These are phyloP conservation scores for Zosterops borbonicus DNA, from an alignment of 2,113 vertebrate species.

Conservation along the genomic window DNA sequence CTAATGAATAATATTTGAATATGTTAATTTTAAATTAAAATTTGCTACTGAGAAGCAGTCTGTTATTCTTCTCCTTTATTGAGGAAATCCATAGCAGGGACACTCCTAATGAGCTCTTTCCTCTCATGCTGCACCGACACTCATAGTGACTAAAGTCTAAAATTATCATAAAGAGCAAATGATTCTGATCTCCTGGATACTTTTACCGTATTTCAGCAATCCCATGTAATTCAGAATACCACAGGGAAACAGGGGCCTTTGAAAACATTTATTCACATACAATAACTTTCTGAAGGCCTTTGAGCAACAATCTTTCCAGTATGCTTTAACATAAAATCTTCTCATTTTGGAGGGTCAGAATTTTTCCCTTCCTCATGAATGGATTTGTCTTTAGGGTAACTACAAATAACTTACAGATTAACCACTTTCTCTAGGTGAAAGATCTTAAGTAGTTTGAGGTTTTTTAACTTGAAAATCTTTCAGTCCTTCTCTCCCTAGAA, in stretches of 20 bases:
- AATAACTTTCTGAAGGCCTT: background rate
- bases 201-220: background rate
- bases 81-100: background rate
- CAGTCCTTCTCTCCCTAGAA: background rate
- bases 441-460: background rate
- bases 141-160: background rate
- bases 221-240: background rate
- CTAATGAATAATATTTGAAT: background rate
- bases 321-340: background rate
- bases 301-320: background rate
- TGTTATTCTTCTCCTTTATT: background rate
- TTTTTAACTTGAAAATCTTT: background rate
- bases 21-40: background rate
- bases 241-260: background rate
- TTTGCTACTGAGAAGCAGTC: background rate
- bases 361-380: background rate
- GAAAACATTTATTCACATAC: background rate
- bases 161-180: background rate
- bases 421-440: background rate
- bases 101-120: background rate
- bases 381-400: background rate
- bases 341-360: fast-evolving
- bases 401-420: background rate
- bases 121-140: background rate
- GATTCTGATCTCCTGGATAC: background rate